A percentile compares a stretch with the other conserved stretches of the same genome.
These are phyloP conservation scores for Sinhomidia bicolor DNA, from an alignment of 2,888 invertebrate species.

Conservation along the genomic window DNA sequence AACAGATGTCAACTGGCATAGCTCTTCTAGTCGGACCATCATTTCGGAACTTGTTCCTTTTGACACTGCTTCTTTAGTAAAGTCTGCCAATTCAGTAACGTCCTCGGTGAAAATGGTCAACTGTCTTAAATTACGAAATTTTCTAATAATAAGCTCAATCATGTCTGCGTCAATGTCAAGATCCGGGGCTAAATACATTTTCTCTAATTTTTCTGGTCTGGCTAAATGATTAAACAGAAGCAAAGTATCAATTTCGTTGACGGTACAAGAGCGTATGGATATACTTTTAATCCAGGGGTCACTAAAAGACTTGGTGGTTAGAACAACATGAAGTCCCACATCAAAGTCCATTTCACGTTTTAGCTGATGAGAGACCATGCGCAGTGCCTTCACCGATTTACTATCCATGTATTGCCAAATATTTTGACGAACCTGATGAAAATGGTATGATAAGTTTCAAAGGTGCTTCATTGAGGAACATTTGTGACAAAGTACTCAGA, in stretches of 20 bases:
- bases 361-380: constrained; percentile 59
- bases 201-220: constrained; percentile 59
- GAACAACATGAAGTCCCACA: constrained; percentile 46
- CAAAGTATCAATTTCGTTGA: constrained; percentile 45
- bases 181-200: constrained; percentile 47
- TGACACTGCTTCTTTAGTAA: constrained; percentile 29
- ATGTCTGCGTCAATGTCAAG: constrained; percentile 57
- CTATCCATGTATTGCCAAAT: constrained; percentile 64
- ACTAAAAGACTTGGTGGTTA: constrained; percentile 11
- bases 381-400: constrained; percentile 42
- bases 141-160: constrained; percentile 54
- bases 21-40: constrained; percentile 59
- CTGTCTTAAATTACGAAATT: constrained; percentile 60
- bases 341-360: constrained; percentile 70
- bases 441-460: not conserved
- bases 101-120: constrained; percentile 59
- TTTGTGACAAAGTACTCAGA: not conserved
- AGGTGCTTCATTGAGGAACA: not conserved
- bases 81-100: constrained; percentile 15
- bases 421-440: constrained; percentile 38
- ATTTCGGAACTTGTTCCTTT: constrained; percentile 35
- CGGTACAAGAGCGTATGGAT: constrained; percentile 59
- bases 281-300: constrained; percentile 65
- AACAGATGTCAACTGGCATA: constrained; percentile 52
- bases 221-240: constrained; percentile 55